Percentiles rank a stretch among this genome's conserved stretches.
Conservation (phyloP, 1,140 invertebrate species). For the Pogonognathellus flavescens region DNA sequence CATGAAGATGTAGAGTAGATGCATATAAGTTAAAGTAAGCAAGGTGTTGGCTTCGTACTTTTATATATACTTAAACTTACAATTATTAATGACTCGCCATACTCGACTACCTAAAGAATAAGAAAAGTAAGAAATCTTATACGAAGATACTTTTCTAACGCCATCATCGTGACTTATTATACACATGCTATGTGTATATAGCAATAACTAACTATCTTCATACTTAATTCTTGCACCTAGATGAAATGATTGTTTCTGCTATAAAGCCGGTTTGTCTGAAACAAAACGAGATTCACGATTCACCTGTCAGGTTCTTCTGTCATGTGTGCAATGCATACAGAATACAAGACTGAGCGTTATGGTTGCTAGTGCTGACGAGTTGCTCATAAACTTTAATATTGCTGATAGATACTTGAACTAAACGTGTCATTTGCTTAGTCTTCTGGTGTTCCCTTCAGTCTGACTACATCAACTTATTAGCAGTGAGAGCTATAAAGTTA, state of each 20-base stretch:
- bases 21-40: no score
- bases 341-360: neutral
- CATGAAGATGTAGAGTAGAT: no score
- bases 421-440: slow-evolving; percentile 8
- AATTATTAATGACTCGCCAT: no score
- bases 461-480: neutral
- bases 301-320: slow-evolving; percentile 14
- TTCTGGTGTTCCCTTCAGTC: neutral
- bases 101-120: no score
- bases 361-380: neutral
- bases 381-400: neutral
- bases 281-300: slow-evolving; percentile 45
- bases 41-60: no score
- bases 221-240: neutral
- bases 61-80: no score
- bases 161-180: no score
- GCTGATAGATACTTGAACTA: neutral
- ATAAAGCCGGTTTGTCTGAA: slow-evolving; percentile 9
- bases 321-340: slow-evolving; percentile 35
- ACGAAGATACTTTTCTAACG: no score
- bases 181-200: no score
- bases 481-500: neutral
- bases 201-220: no score
- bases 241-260: slow-evolving; percentile 25
- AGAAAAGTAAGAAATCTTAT: no score